Evolutionary conservation across 2,888 invertebrate species (phyloP).

Genomic region (Polyommatus iphigenia): DNA sequence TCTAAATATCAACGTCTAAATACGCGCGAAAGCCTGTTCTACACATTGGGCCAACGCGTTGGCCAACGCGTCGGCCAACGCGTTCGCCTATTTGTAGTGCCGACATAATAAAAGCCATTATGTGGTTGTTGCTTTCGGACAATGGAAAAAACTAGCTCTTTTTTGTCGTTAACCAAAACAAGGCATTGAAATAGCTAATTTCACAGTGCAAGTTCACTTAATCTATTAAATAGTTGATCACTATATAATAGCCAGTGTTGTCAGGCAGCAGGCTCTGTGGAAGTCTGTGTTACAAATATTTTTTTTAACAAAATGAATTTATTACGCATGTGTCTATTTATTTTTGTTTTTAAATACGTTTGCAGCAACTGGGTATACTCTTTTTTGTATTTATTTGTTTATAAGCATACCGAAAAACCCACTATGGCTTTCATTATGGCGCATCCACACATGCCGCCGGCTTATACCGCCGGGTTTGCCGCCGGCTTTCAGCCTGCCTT

Average conservation of each 20-base stretch:
- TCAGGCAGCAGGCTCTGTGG: neutral
- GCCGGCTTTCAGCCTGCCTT: too few relatives aligned
- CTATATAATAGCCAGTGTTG: neutral
- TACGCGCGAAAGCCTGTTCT: too few relatives aligned
- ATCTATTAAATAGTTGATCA: neutral
- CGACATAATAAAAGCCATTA: too few relatives aligned
- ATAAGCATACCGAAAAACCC: too few relatives aligned
- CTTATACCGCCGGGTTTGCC: too few relatives aligned
- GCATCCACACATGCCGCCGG: too few relatives aligned
- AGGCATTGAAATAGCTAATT: neutral
- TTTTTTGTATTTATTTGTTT: constrained; percentile 15
- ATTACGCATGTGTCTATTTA: constrained; percentile 43
- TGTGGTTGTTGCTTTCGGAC: neutral
- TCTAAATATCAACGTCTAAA: too few relatives aligned
- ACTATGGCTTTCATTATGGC: too few relatives aligned
- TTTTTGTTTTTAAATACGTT: constrained; percentile 43
- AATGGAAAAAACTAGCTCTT: neutral
- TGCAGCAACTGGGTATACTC: constrained; percentile 50
- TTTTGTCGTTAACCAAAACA: neutral
- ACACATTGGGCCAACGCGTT: too few relatives aligned
- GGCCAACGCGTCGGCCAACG: too few relatives aligned
- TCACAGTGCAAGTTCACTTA: neutral
- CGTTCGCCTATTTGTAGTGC: too few relatives aligned
- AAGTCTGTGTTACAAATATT: neutral
- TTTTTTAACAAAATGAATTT: constrained; percentile 15